Base-by-base conservation (phyloP, 2,113 vertebrate species). In the Capreolus pygargus region DNA sequence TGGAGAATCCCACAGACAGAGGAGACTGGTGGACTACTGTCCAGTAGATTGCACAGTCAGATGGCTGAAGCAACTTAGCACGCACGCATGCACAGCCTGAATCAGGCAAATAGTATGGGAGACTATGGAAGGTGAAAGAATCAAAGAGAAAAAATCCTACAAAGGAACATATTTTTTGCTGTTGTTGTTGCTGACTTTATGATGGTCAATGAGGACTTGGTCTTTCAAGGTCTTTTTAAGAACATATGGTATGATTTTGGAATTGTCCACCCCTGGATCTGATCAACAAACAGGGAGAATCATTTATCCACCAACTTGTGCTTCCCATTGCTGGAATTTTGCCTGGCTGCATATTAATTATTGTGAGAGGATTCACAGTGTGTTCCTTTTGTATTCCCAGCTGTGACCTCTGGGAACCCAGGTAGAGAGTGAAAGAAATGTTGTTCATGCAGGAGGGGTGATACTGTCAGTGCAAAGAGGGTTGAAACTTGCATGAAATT, bases 71-170 rank as follows among this genome's bases (percentile, higher is more conserved):
- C 67, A 70, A 39, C n/a, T 39, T 39, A 70, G 67, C 19, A 39
- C 0, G 1, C 67, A 70, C 5, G 2, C 9, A 11, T 39, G 5
- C n/a, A 39, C 19, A 70, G 67, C n/a, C 39, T 23, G 10, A 19
- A 11, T 70, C 67, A 12, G 0, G 10, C 67, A 39, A 23, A 39
- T n/a, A 23, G n/a, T 39, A 23, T 70, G 28, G 45, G 9, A 74
- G 5, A 57, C 1, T 8, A 17, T 6, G 43, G 45, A 30, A 64
- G 16, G 5, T 23, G 2, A 60, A 85, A 81, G 10, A 74, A 43
- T 28, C 8, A 54, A 91, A n/a, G 16, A 67, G 7, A 39, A 92
- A 78, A n/a, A 9, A 70, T 39, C 27, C 13, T 43, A 61, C 16
- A 8, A n/a, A 70, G 36, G 16, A 0, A 0, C 4, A 23, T n/a